Evolutionary conservation across 2,113 vertebrate genomes (phyloP).

Genomic region (Vicugna pacos): DNA sequence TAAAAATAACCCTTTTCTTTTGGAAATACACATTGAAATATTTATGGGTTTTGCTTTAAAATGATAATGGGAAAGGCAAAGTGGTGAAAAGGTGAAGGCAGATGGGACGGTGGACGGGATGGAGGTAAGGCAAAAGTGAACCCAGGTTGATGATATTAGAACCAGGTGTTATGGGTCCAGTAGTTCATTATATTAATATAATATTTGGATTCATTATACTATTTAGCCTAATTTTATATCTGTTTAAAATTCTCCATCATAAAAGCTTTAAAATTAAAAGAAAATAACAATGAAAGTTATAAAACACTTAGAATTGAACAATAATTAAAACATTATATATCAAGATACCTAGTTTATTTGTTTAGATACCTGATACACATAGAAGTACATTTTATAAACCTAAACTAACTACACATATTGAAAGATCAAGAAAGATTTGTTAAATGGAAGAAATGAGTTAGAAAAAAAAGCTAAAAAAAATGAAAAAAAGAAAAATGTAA

Average conservation of each 20-base stretch:
- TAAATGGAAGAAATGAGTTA: background rate
- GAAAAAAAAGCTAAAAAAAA: background rate
- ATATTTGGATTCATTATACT: background rate
- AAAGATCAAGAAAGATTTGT: background rate
- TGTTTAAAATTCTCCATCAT: background rate
- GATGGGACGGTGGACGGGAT: background rate
- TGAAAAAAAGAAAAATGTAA: background rate
- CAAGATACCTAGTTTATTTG: background rate
- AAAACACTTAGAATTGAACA: background rate
- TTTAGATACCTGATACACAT: background rate
- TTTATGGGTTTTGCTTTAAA: background rate
- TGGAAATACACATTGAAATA: background rate
- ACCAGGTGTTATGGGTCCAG: background rate
- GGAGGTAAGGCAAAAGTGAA: background rate
- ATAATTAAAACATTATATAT: background rate
- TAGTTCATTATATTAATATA: background rate
- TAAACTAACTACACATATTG: background rate
- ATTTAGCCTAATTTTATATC: background rate
- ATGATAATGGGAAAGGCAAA: background rate
- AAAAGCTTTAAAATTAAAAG: background rate
- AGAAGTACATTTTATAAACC: background rate
- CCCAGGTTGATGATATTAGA: background rate
- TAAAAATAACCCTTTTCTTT: background rate
- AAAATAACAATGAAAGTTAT: background rate
- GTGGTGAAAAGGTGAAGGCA: background rate